Percentiles rank a stretch among this genome's conserved stretches.
Evolutionary conservation across 2,797 vertebrate genomes (phyloP).

Genomic region (Ambastaia sidthimunki): DNA sequence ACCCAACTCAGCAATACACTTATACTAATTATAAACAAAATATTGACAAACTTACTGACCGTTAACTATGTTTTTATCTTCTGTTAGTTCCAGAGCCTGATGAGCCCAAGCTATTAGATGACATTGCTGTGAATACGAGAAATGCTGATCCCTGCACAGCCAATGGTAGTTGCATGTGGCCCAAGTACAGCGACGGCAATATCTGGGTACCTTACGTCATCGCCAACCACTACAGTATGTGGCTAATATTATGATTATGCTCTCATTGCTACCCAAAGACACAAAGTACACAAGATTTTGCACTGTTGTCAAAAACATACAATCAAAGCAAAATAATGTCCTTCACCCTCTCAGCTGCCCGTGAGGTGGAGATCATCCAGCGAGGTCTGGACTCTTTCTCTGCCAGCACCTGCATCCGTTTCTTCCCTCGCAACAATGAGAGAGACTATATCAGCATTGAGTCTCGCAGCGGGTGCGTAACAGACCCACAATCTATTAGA

Average conservation of each 20-base stretch:
- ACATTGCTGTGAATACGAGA: slow-evolving; percentile 69
- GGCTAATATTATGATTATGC: neutral
- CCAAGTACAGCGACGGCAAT: slow-evolving; percentile 69
- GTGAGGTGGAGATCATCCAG: slow-evolving; percentile 68
- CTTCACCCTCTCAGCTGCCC: slow-evolving; percentile 58
- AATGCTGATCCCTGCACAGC: slow-evolving; percentile 77
- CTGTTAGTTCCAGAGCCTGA: slow-evolving; percentile 63
- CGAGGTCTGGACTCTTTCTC: slow-evolving; percentile 75
- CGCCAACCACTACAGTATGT: slow-evolving; percentile 70
- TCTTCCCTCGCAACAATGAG: slow-evolving; percentile 67
- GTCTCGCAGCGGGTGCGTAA: slow-evolving; percentile 67
- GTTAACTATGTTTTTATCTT: neutral
- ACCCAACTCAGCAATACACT: neutral
- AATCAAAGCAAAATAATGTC: neutral
- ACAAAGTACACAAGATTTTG: neutral
- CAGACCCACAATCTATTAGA: neutral
- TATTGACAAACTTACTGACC: no score
- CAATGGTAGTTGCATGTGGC: slow-evolving; percentile 72
- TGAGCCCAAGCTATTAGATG: slow-evolving; percentile 70
- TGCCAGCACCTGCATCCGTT: slow-evolving; percentile 73
- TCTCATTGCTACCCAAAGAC: neutral
- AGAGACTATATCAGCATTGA: slow-evolving; percentile 75
- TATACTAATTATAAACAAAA: no score
- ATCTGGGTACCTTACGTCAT: slow-evolving; percentile 76
- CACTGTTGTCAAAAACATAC: neutral